Evolutionary conservation across 2,113 vertebrate species (phyloP).

Genomic region (Circaetus cinerascens): DNA sequence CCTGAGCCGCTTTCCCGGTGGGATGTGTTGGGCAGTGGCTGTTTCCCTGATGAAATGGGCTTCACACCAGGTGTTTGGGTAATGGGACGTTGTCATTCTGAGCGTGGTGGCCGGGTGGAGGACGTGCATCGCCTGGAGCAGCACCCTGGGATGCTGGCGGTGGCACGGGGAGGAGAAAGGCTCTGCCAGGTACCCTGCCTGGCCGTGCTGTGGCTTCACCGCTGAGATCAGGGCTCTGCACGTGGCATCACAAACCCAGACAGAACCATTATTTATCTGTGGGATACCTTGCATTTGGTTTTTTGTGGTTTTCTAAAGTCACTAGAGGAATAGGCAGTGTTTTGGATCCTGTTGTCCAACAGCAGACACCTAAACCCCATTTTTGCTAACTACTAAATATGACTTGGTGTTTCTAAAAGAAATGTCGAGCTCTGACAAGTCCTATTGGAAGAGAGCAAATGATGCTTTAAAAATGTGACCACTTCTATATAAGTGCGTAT

Average conservation of each 20-base stretch:
- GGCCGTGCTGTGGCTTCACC: accelerated
- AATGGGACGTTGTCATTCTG: background rate
- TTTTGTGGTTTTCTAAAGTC: background rate
- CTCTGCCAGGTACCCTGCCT: background rate
- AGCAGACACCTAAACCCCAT: background rate
- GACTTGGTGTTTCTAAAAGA: background rate
- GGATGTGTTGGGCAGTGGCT: background rate
- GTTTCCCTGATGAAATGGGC: background rate
- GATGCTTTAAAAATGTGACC: background rate
- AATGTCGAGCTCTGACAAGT: background rate
- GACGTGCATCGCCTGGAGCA: background rate
- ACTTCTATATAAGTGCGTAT: background rate
- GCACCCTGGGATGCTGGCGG: background rate
- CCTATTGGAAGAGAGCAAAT: background rate
- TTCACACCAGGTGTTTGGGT: accelerated
- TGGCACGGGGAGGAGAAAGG: background rate
- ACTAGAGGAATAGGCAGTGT: background rate
- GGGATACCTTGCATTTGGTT: background rate
- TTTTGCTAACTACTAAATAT: background rate
- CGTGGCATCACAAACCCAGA: accelerated
- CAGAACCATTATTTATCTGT: background rate
- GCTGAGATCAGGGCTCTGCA: background rate
- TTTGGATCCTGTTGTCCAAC: background rate
- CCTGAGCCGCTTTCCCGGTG: background rate
- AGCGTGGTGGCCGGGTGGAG: background rate